These are phyloP conservation scores for Virgularia gustaviana DNA, from an alignment of 92 coral and sea anemone genomes.

Conservation along the genomic window DNA sequence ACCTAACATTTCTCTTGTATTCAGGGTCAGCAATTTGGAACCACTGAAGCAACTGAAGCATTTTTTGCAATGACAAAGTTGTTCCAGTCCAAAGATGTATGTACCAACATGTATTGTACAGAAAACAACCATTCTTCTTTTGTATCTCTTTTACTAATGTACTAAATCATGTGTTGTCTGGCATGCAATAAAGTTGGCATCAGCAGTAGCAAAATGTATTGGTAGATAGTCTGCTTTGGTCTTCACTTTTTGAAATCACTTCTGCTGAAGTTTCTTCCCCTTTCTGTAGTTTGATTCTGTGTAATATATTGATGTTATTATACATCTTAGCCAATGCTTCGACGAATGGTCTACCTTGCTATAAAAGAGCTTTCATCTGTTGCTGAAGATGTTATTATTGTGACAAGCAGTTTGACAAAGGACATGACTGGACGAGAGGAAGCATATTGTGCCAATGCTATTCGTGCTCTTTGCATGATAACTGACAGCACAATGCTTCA, in stretches of 20 bases:
- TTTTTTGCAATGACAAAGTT: constrained; percentile 99
- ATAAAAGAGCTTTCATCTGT: constrained; percentile 87
- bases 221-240: no score
- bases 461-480: constrained; percentile 92
- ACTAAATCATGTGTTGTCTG: no score
- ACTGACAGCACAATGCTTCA: constrained; percentile 96
- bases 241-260: neutral
- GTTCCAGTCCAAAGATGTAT: constrained; percentile 97
- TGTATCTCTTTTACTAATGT: no score
- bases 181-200: no score
- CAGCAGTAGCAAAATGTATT: no score
- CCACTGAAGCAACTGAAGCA: constrained; percentile 94
- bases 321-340: constrained; percentile 84
- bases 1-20: no score
- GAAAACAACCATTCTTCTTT: no score
- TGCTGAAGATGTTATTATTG: constrained; percentile 99
- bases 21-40: constrained; percentile 96
- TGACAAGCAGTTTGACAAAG: constrained; percentile 97
- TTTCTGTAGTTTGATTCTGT: neutral
- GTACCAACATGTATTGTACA: no score
- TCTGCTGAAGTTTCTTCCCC: neutral
- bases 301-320: no score
- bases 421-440: constrained; percentile 99
- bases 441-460: constrained; percentile 96
- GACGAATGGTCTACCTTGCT: constrained; percentile 96